phyloP scores from a whole-genome alignment of 2,113 vertebrate species.

The Pterocles gutturalis region DNA sequence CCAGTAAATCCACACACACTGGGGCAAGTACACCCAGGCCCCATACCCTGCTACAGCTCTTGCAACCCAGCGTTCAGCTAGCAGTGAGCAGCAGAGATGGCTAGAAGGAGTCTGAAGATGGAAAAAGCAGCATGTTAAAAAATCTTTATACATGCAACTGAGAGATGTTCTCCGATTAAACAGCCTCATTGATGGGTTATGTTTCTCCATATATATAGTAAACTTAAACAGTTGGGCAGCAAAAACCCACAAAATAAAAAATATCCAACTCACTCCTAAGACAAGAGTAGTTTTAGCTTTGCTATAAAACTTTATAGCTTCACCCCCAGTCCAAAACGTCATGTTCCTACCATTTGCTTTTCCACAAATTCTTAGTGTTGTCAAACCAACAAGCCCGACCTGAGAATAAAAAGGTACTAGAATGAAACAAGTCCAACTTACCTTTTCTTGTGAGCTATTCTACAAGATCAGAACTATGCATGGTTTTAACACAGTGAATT shows the following conservation, averaged over 20 bases:
- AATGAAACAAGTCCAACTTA: background rate
- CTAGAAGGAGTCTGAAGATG: background rate
- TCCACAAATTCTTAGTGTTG: background rate
- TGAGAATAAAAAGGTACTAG: background rate
- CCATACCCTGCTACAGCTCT: background rate
- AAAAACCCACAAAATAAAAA: background rate
- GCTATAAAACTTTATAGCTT: background rate
- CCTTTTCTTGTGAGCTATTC: background rate
- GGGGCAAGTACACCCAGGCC: background rate
- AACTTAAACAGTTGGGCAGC: background rate
- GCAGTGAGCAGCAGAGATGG: background rate
- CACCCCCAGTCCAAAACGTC: background rate
- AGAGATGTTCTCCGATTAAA: background rate
- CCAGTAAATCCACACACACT: background rate
- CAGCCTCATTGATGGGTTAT: background rate
- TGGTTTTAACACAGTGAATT: background rate
- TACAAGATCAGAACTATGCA: rapidly evolving
- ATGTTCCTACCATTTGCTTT: background rate
- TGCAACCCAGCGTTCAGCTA: rapidly evolving
- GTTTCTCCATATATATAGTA: background rate
- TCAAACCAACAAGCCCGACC: background rate
- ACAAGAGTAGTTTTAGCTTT: background rate
- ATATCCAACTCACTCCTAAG: background rate
- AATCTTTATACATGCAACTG: background rate
- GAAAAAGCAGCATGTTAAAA: background rate